phyloP scores from a whole-genome alignment of 2,113 vertebrate species.

The Octodon degus region DNA sequence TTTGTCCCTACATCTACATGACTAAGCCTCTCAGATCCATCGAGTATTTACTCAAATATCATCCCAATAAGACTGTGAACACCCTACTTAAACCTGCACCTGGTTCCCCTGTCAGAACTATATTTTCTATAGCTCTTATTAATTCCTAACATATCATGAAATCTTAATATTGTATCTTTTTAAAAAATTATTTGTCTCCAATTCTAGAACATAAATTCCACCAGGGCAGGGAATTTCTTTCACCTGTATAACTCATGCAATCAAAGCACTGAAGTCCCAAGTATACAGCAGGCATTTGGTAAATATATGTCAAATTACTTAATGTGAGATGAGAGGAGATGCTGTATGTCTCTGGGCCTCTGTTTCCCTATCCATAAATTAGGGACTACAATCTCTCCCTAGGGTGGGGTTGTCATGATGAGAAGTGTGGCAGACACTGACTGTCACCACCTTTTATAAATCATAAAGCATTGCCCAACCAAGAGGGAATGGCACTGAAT shows the following conservation, averaged over 20 bases:
- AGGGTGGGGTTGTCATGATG: rapidly evolving
- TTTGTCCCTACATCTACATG: too few species aligned
- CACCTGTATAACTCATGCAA: too few species aligned
- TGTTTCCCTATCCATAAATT: not conserved
- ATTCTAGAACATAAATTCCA: not conserved
- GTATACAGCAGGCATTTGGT: not conserved
- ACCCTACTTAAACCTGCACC: not conserved
- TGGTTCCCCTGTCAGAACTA: not conserved
- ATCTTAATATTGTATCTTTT: not conserved
- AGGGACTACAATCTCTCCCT: not conserved
- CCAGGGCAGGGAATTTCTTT: too few species aligned
- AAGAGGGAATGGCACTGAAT: not conserved
- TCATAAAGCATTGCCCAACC: rapidly evolving
- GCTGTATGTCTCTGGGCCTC: not conserved
- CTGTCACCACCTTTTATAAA: not conserved
- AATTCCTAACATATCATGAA: not conserved
- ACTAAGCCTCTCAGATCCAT: not conserved
- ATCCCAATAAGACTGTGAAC: not conserved
- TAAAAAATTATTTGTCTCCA: not conserved
- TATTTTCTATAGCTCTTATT: not conserved
- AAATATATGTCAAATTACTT: not conserved
- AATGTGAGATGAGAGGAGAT: not conserved
- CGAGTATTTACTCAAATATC: not conserved
- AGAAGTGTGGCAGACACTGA: not conserved
- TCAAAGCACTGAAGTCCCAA: not conserved